A percentile compares a stretch with the other conserved stretches of the same genome.
These are phyloP conservation scores for Choristoneura rosaceana DNA, from an alignment of 2,888 invertebrate species.

Conservation along the genomic window DNA sequence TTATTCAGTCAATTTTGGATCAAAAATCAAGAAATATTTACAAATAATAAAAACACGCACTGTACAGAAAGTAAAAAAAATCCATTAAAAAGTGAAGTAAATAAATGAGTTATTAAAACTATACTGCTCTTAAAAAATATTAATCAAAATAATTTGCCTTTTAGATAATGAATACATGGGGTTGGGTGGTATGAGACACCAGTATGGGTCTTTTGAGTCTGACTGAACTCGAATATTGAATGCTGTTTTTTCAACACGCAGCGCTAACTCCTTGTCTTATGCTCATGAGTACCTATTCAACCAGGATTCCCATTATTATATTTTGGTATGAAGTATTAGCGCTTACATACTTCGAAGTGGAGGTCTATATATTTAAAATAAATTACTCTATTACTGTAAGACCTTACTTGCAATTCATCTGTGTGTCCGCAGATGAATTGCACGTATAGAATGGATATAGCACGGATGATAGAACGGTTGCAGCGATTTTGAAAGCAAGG, in stretches of 20 bases:
- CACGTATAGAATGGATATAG: background rate
- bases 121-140: background rate
- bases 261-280: background rate
- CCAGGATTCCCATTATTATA: background rate
- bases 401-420: background rate
- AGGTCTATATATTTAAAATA: background rate
- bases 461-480: background rate
- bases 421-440: background rate
- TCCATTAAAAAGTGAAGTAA: background rate
- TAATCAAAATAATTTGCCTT: background rate
- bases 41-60: background rate
- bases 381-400: background rate
- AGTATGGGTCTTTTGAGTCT: background rate
- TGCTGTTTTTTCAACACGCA: background rate
- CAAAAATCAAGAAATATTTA: background rate
- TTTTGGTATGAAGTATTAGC: background rate
- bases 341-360: background rate
- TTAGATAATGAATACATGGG: background rate
- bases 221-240: background rate
- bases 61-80: background rate
- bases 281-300: background rate
- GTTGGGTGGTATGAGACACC: background rate
- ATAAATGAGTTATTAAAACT: background rate
- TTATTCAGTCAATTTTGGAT: background rate
- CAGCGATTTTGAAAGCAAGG: background rate